These are phyloP conservation scores for Cistogaster globosa DNA, from an alignment of 2,888 invertebrate species.

Conservation along the genomic window DNA sequence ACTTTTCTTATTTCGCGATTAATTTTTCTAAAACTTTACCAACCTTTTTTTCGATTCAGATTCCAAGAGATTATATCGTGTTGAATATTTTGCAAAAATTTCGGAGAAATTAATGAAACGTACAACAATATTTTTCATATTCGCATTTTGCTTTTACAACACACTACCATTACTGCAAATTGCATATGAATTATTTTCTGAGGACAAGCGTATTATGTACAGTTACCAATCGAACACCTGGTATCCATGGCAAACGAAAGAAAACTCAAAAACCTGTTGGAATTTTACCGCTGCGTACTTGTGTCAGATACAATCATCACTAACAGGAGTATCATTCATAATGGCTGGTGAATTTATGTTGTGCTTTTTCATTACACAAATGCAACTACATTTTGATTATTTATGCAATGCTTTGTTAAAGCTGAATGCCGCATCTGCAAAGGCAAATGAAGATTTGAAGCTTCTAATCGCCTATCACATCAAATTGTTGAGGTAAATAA, in stretches of 20 bases:
- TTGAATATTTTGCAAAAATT: slow-evolving; percentile 71
- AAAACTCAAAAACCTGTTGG: slow-evolving; percentile 57
- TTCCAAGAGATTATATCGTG: slow-evolving; percentile 45
- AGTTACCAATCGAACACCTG: slow-evolving; percentile 79
- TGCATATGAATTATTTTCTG: slow-evolving; percentile 72
- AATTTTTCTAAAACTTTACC: no score
- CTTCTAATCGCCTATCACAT: slow-evolving; percentile 76
- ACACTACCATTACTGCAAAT: slow-evolving; percentile 74
- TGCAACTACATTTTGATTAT: slow-evolving; percentile 78
- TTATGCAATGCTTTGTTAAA: slow-evolving; percentile 72
- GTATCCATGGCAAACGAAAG: slow-evolving; percentile 78
- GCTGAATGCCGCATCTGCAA: slow-evolving; percentile 73
- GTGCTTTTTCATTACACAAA: slow-evolving; percentile 76
- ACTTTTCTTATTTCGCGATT: no score
- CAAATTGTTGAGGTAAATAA: slow-evolving; percentile 73
- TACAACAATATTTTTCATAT: slow-evolving; percentile 73
- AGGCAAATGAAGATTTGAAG: slow-evolving; percentile 74
- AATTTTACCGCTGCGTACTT: slow-evolving; percentile 73
- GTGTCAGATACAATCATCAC: slow-evolving; percentile 74
- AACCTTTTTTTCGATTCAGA: neutral
- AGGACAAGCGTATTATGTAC: slow-evolving; percentile 69
- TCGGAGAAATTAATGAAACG: slow-evolving; percentile 74
- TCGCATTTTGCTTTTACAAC: slow-evolving; percentile 75
- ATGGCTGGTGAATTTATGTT: slow-evolving; percentile 76
- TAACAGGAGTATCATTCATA: slow-evolving; percentile 74